Base-by-base conservation (phyloP, 2,113 vertebrate species). In the Ranitomeya variabilis region DNA sequence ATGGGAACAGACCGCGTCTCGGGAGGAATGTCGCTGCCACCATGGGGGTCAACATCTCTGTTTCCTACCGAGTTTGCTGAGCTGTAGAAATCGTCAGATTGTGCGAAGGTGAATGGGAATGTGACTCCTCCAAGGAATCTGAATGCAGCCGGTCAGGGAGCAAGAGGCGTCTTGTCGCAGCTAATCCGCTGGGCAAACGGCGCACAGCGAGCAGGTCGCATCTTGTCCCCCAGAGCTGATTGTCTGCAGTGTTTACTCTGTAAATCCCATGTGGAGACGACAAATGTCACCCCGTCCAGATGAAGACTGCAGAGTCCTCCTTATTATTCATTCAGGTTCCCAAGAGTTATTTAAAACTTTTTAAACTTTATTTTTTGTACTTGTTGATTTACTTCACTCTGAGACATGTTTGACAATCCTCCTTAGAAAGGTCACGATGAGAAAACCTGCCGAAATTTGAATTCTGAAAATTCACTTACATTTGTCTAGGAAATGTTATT, bases 151-250 rank as follows among this genome's bases (percentile, higher is more conserved):
- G 76, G 88, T 87, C 83, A 67, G 21, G 81, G 83, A 91, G 86
- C 69, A 89, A 91, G 87, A 77, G 87, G 10, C 55, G 86, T 90
- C 91, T 90, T 92, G 66, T 91, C 88, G 87, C 8, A 73, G 0
- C 80, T 94, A 94, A 94, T 94, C 94, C 93, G 90, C 6, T 89
- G 88, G 90, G 91, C 88, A 94, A 94, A 94, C 89, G 91, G 91
- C 57, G 86, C 90, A 83, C 87, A 89, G 82, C 89, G 90, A 88
- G 78, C 57, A 37, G 51, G 16, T 51, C 86, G 51, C 23, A 89
- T 89, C 83, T 90, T 91, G 90, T 90, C 81, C 76, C 83, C 14
- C 13, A 11, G 0, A 78, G 87, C 87, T 87, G 13, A 76, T 81
- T 90, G 86, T 91, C 78, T 54, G 59, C 19, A 86, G 89, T 93